These are phyloP conservation scores for Ascaphus truei DNA, from an alignment of 2,113 vertebrate genomes.

Conservation along the genomic window DNA sequence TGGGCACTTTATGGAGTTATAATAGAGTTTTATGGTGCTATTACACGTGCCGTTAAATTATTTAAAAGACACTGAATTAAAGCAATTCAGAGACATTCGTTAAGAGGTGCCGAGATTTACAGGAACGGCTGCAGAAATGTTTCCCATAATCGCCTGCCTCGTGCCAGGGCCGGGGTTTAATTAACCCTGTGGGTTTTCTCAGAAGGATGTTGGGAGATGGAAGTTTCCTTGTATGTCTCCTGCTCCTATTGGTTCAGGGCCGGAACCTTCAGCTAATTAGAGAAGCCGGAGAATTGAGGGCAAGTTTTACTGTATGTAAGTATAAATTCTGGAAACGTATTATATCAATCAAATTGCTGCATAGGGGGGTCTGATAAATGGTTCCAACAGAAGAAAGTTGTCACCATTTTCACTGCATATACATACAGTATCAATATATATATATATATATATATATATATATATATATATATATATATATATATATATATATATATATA, in stretches of 20 bases:
- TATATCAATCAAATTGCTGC: too few species aligned
- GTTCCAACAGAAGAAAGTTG: too few species aligned
- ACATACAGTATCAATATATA: too few species aligned
- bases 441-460: too few species aligned
- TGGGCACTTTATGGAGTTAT: constrained; percentile 25
- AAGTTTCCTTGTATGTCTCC: neutral
- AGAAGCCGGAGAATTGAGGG: neutral
- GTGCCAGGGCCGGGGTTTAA: constrained; percentile 24
- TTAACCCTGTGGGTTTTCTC: constrained; percentile 26
- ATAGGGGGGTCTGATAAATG: too few species aligned
- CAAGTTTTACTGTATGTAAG: too few species aligned
- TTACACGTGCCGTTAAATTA: constrained; percentile 35
- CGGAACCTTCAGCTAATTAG: neutral
- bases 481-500: too few species aligned
- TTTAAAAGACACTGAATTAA: constrained; percentile 32
- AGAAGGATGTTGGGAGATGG: neutral
- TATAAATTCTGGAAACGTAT: too few species aligned
- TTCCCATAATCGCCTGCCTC: constrained; percentile 21
- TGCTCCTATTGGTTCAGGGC: neutral
- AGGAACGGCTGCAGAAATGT: constrained; percentile 23
- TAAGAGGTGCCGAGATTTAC: constrained; percentile 30
- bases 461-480: too few species aligned
- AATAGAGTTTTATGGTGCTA: constrained; percentile 34
- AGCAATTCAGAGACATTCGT: constrained; percentile 26
- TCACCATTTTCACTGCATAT: too few species aligned